Base-by-base conservation (phyloP, 2,113 vertebrate species). In the Amazona vittata region DNA sequence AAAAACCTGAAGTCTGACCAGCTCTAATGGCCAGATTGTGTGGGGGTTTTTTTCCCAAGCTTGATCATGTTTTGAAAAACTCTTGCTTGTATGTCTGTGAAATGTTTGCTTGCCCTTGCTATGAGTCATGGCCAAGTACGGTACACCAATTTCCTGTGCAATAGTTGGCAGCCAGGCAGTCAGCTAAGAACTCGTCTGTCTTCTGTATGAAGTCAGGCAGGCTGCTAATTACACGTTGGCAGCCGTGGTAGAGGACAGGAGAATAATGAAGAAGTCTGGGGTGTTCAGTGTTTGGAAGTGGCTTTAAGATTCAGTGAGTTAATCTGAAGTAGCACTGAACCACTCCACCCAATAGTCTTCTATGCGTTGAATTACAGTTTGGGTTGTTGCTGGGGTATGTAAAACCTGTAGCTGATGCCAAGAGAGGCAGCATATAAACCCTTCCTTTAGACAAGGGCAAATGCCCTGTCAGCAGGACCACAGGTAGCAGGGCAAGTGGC, bases 151-250 rank as follows among this genome's bases (percentile, higher is more conserved):
- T 67, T n/a, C 53, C 78, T 28, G 18, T 11, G 71, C 90, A 43
- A 52, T 53, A 73, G 62, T 50, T 95, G 84, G 75, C 78, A 90
- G 82, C 80, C 50, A 64, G 50, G 70, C 60, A 57, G 19, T 33
- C 15, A 15, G 35, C 79, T 90, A 59, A 85, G 68, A 44, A 59
- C 0, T 29, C 1, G 4, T 50, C 44, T 82, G 76, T 41, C 49
- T 69, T 69, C 60, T 79, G 37, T 60, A 53, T 11, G 21, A 14
- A 69, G 63, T 75, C 76, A 59, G 63, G 71, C 4, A 5, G 55
- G 68, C 33, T 78, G 55, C 50, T 92, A 60, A 70, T 78, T 83
- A 71, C 75, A 77, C 37, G 5, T 65, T 83, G 77, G 68, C 84
- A 86, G 53, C 47, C 1, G 0, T 35, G 25, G 26, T 11, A 71